Base-by-base conservation (phyloP, 2,797 vertebrate species). In the Gallinago solitaria region DNA sequence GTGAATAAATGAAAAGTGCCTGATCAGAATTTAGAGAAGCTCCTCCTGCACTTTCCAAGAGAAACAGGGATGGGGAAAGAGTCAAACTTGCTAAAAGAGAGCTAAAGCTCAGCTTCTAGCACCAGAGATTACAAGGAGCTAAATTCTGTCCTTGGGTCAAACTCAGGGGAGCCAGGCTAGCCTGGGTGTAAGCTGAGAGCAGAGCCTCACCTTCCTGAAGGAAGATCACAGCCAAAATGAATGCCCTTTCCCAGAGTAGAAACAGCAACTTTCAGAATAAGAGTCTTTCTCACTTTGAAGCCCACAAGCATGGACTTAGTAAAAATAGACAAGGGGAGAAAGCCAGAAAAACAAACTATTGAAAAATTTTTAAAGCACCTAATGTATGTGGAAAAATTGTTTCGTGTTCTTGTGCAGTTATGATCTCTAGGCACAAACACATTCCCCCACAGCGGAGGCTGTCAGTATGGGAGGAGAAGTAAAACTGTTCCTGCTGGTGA, bases 1-100 rank as follows among this genome's bases (percentile, higher is more conserved):
- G 50, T 33, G 83, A 95, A 87, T 95, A 97, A 97, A 96, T 81
- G 51, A 87, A 93, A 97, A 91, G 89, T 2, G 5, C 74, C 68
- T 21, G 43, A 92, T 94, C 85, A 92, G 91, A 90, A 94, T 85
- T 85, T 84, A 88, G 89, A 86, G 86, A 93, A 83, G 89, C 59
- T 95, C 11, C 9, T 33, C 28, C 59, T 63, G 73, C 70, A 56
- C 16, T 21, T 63, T 59, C 39, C 65, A 84, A 81, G 82, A 87
- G 67, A 59, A 83, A 54, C 64, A 93, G 23, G 51, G 17, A 54
- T 35, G 35, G 64, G 9, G 24, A 79, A 73, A 41, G 60, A 83
- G 65, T 50, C 83, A 60, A 56, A 45, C 47, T 53, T 80, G 59
- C 65, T 64, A 37, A 80, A 61, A 57, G 47, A 76, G 57, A 73